Percentiles rank a stretch among this genome's conserved stretches.
phyloP scores from a whole-genome alignment of 2,888 invertebrate genomes.

The Melinopterus prodromus region DNA sequence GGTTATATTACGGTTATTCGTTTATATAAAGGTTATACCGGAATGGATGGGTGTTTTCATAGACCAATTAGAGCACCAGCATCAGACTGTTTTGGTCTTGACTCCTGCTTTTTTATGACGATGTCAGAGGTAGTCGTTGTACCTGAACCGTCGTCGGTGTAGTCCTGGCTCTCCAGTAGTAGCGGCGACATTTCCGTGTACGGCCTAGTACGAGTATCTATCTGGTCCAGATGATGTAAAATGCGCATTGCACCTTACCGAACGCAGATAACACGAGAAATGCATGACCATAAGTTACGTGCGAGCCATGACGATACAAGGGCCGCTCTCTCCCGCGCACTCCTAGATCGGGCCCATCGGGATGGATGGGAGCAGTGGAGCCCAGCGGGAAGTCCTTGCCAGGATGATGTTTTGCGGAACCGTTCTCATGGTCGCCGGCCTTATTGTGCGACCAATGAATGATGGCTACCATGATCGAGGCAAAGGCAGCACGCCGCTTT shows the following conservation, averaged over 20 bases:
- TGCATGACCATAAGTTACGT: conserved; percentile 31
- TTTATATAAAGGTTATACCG: no score
- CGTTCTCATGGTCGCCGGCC: conserved; percentile 48
- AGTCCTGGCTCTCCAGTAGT: not conserved
- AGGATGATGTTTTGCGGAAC: conserved; percentile 49
- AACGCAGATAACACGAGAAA: conserved; percentile 25
- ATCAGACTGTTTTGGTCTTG: no score
- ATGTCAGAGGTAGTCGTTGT: not conserved
- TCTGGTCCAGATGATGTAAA: conserved; percentile 30
- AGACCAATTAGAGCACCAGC: no score
- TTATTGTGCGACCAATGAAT: conserved; percentile 48
- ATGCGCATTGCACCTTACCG: conserved; percentile 31
- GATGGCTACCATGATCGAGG: conserved; percentile 47
- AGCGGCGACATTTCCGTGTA: conserved; percentile 29
- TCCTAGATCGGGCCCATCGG: conserved; percentile 27
- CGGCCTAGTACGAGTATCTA: conserved; percentile 20
- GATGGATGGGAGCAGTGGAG: conserved; percentile 44
- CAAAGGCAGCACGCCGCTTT: conserved; percentile 41
- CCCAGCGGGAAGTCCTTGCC: conserved; percentile 46
- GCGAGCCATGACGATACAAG: conserved; percentile 15
- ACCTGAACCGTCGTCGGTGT: not conserved
- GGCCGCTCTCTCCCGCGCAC: conserved; percentile 22
- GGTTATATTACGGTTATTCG: no score
- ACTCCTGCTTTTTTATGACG: not conserved
- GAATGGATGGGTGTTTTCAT: no score